These are phyloP conservation scores for Agrotis exclamationis DNA, from an alignment of 2,888 invertebrate species.

Conservation along the genomic window DNA sequence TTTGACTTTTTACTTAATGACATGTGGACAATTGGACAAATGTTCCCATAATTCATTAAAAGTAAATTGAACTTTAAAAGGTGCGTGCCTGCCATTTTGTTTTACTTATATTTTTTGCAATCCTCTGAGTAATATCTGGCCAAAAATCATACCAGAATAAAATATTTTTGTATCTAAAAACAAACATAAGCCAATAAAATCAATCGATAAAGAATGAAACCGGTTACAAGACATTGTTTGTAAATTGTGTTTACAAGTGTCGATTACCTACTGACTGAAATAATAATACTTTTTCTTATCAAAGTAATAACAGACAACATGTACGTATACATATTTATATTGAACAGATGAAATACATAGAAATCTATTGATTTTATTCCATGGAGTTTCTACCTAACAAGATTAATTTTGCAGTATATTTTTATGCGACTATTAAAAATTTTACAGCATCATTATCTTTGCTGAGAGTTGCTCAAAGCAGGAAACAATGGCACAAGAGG, in stretches of 20 bases:
- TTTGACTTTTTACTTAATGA: no score
- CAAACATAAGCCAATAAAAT: neutral
- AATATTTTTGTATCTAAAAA: neutral
- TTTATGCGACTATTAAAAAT: neutral
- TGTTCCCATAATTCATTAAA: no score
- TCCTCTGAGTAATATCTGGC: neutral
- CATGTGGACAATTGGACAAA: no score
- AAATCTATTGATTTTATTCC: conserved; percentile 10
- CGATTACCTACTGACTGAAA: conserved; percentile 21
- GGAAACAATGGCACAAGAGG: no score
- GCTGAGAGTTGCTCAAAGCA: no score
- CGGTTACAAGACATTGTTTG: conserved; percentile 12
- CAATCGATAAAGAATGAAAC: conserved; percentile 2
- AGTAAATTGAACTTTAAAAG: neutral
- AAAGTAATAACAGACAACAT: neutral
- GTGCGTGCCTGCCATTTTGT: neutral
- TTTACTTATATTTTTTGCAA: neutral
- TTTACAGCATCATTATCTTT: no score
- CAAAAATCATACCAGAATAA: neutral
- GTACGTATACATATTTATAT: neutral
- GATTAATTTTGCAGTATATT: neutral
- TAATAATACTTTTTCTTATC: conserved; percentile 9
- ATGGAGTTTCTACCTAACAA: neutral
- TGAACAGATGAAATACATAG: conserved; percentile 19
- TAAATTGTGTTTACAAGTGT: conserved; percentile 40